Evolutionary conservation across 2,888 invertebrate species (phyloP), one percentile per base, ranked within the genome.

Genomic region (Scelioninae gen. 2): DNA sequence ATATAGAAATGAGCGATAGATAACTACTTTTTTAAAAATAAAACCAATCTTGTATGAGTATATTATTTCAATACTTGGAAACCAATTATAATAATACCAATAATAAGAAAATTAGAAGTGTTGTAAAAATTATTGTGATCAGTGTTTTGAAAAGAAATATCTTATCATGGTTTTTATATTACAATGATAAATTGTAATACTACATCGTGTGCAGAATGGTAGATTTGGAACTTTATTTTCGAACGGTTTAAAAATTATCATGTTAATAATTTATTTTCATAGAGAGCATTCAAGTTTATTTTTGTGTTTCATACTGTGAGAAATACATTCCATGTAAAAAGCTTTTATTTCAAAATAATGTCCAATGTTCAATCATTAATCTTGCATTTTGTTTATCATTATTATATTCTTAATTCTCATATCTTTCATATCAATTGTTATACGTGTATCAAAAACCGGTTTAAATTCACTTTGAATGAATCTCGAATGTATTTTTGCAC

Each of bases 261-360:
- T 41, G 57, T 55, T 48, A 41, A 48, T 41, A 67, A 67, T 57
- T 67, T 67, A 57, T 67, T 67, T 57, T 55, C 22, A 55, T 31
- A 46, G 65, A 43, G 57, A 67, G 41, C 31, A 25, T 16, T 1
- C 31, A 6, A 19, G 16, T 46, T 19, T 57, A 57, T 57, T 57
- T 50, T 67, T 50, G 13, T 43, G 53, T 16, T 16, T 35, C 22
- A 53, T 25, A 53, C 18, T 45, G 37, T 22, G 45, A 35, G 45
- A n/a, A n/a, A n/a, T n/a, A 3, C 39, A 13, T 60, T 46, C 37
- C 33, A 37, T 16, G 37, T 25, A 50, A 25, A 28, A 41, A 52
- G 33, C 19, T n/a, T 43, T 33, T 25, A 18, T 18, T 53, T 37
- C 22, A 46, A 53, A 64, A 50, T 61, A 61, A 41, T 50, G 25